Evolutionary conservation across 2,113 vertebrate genomes (phyloP).

Genomic region (Alosa alosa): DNA sequence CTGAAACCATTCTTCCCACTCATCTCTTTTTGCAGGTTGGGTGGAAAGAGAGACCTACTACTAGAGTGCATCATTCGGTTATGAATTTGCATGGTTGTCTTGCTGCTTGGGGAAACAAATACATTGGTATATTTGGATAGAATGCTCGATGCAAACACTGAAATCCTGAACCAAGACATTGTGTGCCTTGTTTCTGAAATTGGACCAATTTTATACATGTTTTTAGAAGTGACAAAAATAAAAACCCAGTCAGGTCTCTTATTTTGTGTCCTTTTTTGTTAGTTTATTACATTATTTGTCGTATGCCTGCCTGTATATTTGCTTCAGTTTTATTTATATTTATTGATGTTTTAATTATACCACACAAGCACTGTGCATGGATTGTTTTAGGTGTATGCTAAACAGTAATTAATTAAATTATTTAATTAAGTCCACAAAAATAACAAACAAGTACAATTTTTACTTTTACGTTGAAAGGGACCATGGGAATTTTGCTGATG

Average conservation of each 20-base stretch:
- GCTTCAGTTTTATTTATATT: background rate
- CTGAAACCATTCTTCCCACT: background rate
- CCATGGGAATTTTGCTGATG: background rate
- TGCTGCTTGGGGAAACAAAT: constrained; percentile 73
- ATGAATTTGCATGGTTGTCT: constrained; percentile 77
- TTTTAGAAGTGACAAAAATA: constrained; percentile 79
- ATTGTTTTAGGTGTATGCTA: background rate
- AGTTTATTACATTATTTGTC: background rate
- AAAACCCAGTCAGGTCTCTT: constrained; percentile 73
- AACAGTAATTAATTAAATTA: background rate
- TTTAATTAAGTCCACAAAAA: background rate
- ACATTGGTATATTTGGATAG: constrained; percentile 70
- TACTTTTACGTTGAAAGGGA: background rate
- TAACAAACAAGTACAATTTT: background rate
- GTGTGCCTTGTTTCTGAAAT: constrained; percentile 81
- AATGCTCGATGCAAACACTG: constrained; percentile 75
- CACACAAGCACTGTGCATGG: constrained; percentile 12
- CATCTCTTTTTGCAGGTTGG: constrained; percentile 72
- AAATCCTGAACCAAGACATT: constrained; percentile 75
- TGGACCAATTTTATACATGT: constrained; percentile 82
- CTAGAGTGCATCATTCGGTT: constrained; percentile 70
- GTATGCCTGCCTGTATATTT: constrained; percentile 17
- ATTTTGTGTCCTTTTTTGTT: constrained; percentile 51
- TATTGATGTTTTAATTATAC: background rate
- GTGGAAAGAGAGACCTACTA: constrained; percentile 85